Evolutionary conservation across 2,888 invertebrate species (phyloP).

Genomic region (Drosophila algonquin): DNA sequence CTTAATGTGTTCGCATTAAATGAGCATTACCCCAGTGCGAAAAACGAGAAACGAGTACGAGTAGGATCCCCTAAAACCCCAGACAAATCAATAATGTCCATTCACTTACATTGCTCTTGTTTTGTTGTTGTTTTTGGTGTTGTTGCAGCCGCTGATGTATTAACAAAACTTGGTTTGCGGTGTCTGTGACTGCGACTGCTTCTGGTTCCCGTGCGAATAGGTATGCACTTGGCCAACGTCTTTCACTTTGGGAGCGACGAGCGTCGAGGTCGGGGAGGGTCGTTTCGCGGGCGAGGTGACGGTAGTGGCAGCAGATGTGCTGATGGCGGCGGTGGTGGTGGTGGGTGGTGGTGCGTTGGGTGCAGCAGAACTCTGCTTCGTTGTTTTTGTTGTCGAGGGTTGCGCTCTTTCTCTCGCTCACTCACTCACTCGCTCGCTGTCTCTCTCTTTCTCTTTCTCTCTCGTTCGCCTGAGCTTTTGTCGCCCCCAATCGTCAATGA

Average conservation of each 20-base stretch:
- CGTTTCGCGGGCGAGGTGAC: slow-evolving; percentile 19
- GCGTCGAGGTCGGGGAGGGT: slow-evolving; percentile 22
- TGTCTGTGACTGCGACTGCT: slow-evolving; percentile 26
- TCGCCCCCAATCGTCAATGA: slow-evolving; percentile 68
- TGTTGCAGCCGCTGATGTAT: slow-evolving; percentile 33
- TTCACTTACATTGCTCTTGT: slow-evolving; percentile 68
- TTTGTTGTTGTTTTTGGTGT: slow-evolving; percentile 37
- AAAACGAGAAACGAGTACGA: slow-evolving; percentile 6
- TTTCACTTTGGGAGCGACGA: slow-evolving; percentile 41
- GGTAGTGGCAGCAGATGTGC: slow-evolving; percentile 21
- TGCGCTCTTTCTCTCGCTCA: slow-evolving; percentile 30
- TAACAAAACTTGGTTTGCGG: slow-evolving; percentile 48
- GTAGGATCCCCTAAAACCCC: slow-evolving; percentile 16
- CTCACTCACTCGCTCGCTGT: slow-evolving; percentile 12
- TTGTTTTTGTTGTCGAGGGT: slow-evolving; percentile 75
- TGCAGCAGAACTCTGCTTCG: slow-evolving; percentile 70
- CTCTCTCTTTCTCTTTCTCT: slow-evolving; percentile 20
- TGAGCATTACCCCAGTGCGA: slow-evolving; percentile 32
- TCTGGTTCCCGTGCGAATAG: slow-evolving; percentile 31
- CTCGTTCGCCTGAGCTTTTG: slow-evolving; percentile 46
- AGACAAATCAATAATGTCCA: slow-evolving; percentile 66
- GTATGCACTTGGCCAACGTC: slow-evolving; percentile 65
- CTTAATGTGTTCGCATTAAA: slow-evolving; percentile 42
- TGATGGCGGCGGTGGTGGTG: slow-evolving; percentile 18
- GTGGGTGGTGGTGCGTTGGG: slow-evolving; percentile 43